phyloP scores from a whole-genome alignment of 2,888 invertebrate species.

The Resseliella maxima region DNA sequence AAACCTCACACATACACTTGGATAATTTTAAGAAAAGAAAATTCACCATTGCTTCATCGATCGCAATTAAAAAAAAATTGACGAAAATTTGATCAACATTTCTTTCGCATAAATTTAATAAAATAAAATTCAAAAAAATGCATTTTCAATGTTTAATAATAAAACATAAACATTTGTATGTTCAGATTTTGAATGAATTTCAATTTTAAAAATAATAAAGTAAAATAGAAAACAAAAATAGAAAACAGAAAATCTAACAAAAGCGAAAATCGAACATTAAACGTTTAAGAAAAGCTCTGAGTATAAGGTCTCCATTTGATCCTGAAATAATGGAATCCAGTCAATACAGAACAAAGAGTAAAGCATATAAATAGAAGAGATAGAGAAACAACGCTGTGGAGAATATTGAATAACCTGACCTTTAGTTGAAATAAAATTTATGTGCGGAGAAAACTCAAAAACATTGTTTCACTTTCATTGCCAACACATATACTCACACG shows the following conservation, averaged over 20 bases:
- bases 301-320: background rate
- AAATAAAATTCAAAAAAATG: background rate
- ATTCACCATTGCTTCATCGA: background rate
- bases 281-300: background rate
- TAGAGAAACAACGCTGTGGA: background rate
- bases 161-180: too few relatives aligned
- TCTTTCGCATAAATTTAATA: background rate
- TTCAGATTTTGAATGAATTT: too few relatives aligned
- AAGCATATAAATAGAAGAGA: conserved; percentile 43
- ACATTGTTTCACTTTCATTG: conserved; percentile 56
- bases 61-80: background rate
- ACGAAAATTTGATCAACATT: background rate
- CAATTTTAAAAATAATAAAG: too few relatives aligned
- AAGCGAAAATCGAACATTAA: background rate
- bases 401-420: conserved; percentile 56
- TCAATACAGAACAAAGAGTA: background rate
- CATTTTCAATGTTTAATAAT: background rate
- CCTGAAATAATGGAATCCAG: background rate
- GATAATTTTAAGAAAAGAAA: background rate
- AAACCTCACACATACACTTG: background rate
- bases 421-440: conserved; percentile 56
- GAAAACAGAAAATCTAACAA: too few relatives aligned
- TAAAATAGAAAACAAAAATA: too few relatives aligned
- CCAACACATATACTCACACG: background rate
- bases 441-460: conserved; percentile 54